Evolutionary conservation across 1,140 invertebrate genomes (phyloP), one percentile per base, ranked within the genome.

Genomic region (Harpegnathos saltator): DNA sequence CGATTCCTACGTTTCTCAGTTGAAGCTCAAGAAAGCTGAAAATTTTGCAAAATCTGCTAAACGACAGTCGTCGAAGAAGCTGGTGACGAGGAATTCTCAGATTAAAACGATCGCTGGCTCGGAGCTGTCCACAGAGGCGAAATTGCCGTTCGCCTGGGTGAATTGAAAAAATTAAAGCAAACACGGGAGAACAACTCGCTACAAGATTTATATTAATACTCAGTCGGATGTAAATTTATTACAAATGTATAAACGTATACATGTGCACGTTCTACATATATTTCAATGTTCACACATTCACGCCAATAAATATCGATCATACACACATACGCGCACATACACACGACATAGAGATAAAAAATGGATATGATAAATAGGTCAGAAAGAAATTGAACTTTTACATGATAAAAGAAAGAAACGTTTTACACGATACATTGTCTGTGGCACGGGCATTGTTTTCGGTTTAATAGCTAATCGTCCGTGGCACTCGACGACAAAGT

Each of bases 1-100:
- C 54, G 90, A 94, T 73, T 92, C 89, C 0, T 94, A 91, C 50
- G 66, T 93, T 15, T 85, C 71, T 17, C 93, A 91, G 62, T 90
- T 91, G 50, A 91, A 84, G 26, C 90, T 82, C 54, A 77, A 77
- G n/a, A 92, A 92, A 56, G 84, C 87, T 29, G n/a, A 85, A 26
- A 87, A 86, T 81, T 84, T 92, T 19, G 68, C 89, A 56, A 91
- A 90, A n/a, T 66, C 86, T 5, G 85, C 85, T 54, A 92, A 89
- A 82, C 83, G 80, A 26, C 69, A 92, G 22, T 26, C 62, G 9
- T 61, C 52, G 19, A 89, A 88, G 38, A 90, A 59, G 68, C 81
- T 81, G 15, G 59, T 66, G 12, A 24, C 48, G 9, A 82, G 9
- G 48, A 82, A 7, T 50, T 50, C 69, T 62, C 80, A 81, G 15